phyloP scores from a whole-genome alignment of 2,797 vertebrate genomes.

The Anguilla pacifica region DNA sequence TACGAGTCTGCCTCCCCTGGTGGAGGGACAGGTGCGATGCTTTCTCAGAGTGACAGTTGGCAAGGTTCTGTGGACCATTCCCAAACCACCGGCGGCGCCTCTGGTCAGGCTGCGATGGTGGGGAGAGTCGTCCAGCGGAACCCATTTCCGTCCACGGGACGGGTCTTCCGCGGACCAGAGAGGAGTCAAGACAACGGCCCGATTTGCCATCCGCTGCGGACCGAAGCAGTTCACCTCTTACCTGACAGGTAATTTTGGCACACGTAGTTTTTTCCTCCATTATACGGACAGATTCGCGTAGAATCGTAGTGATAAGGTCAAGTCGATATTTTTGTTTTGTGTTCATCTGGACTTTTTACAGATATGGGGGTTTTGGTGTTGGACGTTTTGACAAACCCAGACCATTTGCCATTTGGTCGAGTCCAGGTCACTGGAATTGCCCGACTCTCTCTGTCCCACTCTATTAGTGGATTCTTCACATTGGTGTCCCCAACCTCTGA shows the following conservation, averaged over 20 bases:
- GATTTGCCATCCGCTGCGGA: conserved; percentile 87
- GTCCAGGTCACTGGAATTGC: conserved; percentile 80
- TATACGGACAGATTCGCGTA: not conserved
- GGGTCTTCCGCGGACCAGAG: conserved; percentile 71
- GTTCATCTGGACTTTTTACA: conserved; percentile 53
- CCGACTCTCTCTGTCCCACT: conserved; percentile 80
- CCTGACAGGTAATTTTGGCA: conserved; percentile 78
- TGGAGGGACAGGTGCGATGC: conserved; percentile 87
- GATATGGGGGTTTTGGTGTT: conserved; percentile 91
- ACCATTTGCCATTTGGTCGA: conserved; percentile 83
- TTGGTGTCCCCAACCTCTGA: conserved; percentile 86
- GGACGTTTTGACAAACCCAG: conserved; percentile 83
- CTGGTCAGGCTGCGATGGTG: conserved; percentile 89
- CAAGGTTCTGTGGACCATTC: conserved; percentile 79
- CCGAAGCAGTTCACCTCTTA: conserved; percentile 90
- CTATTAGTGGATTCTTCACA: conserved; percentile 84
- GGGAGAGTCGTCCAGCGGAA: conserved; percentile 88
- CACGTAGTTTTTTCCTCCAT: not conserved
- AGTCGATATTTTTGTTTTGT: not conserved
- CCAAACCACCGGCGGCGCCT: conserved; percentile 72
- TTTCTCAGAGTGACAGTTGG: conserved; percentile 83
- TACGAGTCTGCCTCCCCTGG: conserved; percentile 88
- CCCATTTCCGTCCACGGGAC: conserved; percentile 80
- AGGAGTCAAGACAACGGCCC: conserved; percentile 75
- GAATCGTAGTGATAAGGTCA: not conserved